phyloP scores from a whole-genome alignment of 2,113 vertebrate species.

The Mustela nigripes region DNA sequence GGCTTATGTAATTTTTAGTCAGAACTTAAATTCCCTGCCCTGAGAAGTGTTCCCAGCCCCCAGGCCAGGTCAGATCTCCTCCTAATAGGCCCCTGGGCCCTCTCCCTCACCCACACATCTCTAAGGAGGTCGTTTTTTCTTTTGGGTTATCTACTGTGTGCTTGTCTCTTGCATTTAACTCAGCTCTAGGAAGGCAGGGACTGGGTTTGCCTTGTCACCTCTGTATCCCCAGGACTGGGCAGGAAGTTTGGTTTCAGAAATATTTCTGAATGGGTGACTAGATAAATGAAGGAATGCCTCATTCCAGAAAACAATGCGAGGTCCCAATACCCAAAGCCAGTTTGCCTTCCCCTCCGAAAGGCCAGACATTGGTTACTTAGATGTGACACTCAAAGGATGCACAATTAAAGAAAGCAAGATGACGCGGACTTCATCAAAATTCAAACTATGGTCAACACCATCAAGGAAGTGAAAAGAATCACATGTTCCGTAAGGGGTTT shows the following conservation, averaged over 20 bases:
- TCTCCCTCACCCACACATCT: fast-evolving
- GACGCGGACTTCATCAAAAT: background rate
- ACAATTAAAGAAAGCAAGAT: background rate
- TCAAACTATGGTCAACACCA: background rate
- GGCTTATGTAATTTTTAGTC: background rate
- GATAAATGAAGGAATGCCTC: background rate
- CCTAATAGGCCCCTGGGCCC: background rate
- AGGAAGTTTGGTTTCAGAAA: background rate
- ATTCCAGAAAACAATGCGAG: background rate
- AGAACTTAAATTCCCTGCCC: background rate
- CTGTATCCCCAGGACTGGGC: no score
- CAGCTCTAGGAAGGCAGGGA: background rate
- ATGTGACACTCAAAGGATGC: background rate
- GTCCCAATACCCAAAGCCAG: background rate
- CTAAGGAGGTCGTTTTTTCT: background rate
- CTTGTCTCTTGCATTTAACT: background rate
- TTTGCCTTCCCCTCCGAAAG: background rate
- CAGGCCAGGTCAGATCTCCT: background rate
- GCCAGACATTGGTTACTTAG: background rate
- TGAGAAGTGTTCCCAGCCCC: background rate
- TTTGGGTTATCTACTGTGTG: background rate
- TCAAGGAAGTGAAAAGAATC: background rate
- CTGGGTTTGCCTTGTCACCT: background rate
- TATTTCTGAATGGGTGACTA: background rate
- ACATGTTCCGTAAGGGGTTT: background rate